Evolutionary conservation across 2,797 vertebrate species (phyloP).

Genomic region (Ciconia nigra): DNA sequence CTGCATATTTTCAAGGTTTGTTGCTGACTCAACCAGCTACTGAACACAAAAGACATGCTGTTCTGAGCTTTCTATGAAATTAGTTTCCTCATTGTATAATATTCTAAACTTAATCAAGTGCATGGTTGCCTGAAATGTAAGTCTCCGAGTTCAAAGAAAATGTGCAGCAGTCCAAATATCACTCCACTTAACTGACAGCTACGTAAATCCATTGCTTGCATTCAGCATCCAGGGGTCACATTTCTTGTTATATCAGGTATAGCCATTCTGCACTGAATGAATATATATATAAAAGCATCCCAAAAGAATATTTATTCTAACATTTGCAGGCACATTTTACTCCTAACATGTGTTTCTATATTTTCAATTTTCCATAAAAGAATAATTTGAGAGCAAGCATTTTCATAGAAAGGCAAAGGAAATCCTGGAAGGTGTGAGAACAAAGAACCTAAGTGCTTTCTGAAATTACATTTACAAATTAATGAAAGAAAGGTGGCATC

Average conservation of each 20-base stretch:
- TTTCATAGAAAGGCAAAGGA: background rate
- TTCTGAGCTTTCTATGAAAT: background rate
- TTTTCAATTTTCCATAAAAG: background rate
- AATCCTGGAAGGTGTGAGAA: background rate
- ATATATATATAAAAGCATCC: background rate
- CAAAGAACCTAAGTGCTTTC: background rate
- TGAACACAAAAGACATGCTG: background rate
- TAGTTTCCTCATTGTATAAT: background rate
- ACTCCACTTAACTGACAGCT: background rate
- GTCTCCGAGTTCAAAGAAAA: background rate
- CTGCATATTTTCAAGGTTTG: background rate
- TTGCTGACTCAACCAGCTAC: background rate
- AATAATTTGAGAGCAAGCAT: background rate
- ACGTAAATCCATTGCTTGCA: background rate
- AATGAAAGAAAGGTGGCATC: background rate
- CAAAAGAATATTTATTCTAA: background rate
- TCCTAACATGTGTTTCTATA: accelerated
- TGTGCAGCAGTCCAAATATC: background rate
- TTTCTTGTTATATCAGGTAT: background rate
- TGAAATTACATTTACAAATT: background rate
- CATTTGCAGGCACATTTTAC: background rate
- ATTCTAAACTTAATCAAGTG: background rate
- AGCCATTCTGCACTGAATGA: background rate
- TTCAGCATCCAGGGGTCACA: background rate
- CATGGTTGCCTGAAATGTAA: background rate